phyloP scores from a whole-genome alignment of 2,113 vertebrate species.

The Equus quagga region DNA sequence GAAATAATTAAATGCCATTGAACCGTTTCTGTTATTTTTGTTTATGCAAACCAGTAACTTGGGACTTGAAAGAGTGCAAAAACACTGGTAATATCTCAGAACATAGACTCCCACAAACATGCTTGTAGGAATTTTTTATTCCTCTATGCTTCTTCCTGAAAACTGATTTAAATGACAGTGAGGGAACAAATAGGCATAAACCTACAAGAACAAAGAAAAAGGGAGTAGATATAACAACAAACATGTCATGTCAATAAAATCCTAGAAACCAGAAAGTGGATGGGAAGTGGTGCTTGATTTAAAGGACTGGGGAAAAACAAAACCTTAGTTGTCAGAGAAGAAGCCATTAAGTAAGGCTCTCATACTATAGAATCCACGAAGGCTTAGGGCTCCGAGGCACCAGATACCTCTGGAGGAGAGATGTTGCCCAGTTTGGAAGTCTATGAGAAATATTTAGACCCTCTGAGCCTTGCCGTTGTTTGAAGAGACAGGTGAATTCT shows the following conservation, averaged over 20 bases:
- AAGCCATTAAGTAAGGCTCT: neutral
- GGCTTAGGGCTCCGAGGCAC: neutral
- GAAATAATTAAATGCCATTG: neutral
- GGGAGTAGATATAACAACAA: neutral
- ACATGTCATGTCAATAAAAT: neutral
- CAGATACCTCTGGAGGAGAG: neutral
- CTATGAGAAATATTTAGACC: neutral
- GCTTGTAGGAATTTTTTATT: neutral
- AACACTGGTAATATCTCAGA: neutral
- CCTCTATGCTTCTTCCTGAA: neutral
- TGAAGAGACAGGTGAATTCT: neutral
- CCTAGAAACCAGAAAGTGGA: neutral
- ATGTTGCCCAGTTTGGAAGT: neutral
- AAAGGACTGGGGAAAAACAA: neutral
- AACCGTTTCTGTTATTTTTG: neutral
- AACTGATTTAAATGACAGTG: neutral
- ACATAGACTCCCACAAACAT: neutral
- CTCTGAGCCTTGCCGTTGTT: neutral
- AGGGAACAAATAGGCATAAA: neutral
- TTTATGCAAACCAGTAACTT: neutral
- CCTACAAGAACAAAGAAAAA: neutral
- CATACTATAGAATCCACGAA: neutral
- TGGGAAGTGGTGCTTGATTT: neutral
- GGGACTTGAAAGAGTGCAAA: neutral
- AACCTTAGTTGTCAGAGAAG: neutral